Evolutionary conservation across 2,113 vertebrate species (phyloP).

Genomic region (Pachyramphus minor): DNA sequence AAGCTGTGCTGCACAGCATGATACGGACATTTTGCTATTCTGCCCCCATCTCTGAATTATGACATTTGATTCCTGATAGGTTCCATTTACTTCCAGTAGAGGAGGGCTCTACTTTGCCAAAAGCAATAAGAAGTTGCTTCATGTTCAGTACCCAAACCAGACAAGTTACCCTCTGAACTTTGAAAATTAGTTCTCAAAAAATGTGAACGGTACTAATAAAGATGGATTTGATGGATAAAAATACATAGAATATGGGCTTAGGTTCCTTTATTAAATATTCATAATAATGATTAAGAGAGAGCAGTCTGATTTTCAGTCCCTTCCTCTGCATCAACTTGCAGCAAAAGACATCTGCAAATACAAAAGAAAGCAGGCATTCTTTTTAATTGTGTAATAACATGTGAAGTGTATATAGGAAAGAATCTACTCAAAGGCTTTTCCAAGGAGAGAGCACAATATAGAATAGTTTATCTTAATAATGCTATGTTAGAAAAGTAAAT

Average conservation of each 20-base stretch:
- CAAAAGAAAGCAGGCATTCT: background rate
- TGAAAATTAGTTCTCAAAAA: slow-evolving; percentile 31
- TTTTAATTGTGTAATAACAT: background rate
- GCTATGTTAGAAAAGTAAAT: background rate
- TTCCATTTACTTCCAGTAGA: background rate
- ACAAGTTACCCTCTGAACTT: slow-evolving; percentile 31
- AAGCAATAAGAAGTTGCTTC: slow-evolving; percentile 13
- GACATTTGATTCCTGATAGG: background rate
- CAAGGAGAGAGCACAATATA: background rate
- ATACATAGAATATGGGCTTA: background rate
- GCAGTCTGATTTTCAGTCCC: background rate
- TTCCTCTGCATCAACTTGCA: background rate
- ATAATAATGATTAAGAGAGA: background rate
- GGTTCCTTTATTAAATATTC: slow-evolving; percentile 42
- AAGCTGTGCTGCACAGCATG: background rate
- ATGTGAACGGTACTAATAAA: slow-evolving; percentile 15
- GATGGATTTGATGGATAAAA: slow-evolving; percentile 29
- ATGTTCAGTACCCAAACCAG: slow-evolving; percentile 30
- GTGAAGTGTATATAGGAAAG: background rate
- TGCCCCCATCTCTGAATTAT: background rate
- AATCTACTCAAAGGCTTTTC: background rate
- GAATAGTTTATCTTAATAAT: background rate
- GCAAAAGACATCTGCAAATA: background rate
- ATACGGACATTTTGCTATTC: background rate
- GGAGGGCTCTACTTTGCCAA: background rate